Evolutionary conservation across 2,888 invertebrate genomes (phyloP), one percentile per base, ranked within the genome.

Genomic region (Copidosoma aretas): DNA sequence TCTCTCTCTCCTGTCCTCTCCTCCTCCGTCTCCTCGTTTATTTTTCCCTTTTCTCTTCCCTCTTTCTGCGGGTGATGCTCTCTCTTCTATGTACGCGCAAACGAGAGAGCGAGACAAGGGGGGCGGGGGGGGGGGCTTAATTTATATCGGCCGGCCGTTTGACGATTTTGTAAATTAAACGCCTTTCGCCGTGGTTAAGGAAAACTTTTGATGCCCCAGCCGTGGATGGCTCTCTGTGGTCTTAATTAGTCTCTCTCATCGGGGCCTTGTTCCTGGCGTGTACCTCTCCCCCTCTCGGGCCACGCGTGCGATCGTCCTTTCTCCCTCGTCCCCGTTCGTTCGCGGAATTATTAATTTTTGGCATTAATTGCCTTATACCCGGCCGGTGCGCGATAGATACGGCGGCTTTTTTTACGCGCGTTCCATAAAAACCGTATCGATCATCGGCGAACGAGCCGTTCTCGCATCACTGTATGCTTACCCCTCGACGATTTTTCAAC

Each of bases 161-260:
- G 68, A 63, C 54, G 63, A 68, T 68, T 68, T 68, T 63, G 68
- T 63, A 68, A 68, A 68, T 68, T 68, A 68, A 68, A 53, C 60
- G 63, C 53, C 61, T 60, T 60, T 52, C 32, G 32, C 32, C 32
- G 32, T 8, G 8, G 32, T 8, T 8, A 5, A 32, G 63, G 62
- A 68, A 68, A 53, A 68, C 52, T 58, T 61, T 62, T 57, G 57
- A 57, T 61, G 58, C 32, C 32, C 32, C 32, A 8, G 8, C 32
- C 4, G n/a, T 63, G 41, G 32, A 49, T 32, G 25, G 59, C 17
- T n/a, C 49, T 25, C 56, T 39, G 60, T 39, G 60, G 60, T 61
- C 60, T 64, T 64, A 64, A 68, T 68, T 68, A 68, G 61, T 64
- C n/a, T 19, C n/a, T 25, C 43, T 52, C 39, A 32, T 21, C 25